phyloP scores from a whole-genome alignment of 37 sponge, comb jelly and placozoan genomes.

The Spongilla lacustris region DNA sequence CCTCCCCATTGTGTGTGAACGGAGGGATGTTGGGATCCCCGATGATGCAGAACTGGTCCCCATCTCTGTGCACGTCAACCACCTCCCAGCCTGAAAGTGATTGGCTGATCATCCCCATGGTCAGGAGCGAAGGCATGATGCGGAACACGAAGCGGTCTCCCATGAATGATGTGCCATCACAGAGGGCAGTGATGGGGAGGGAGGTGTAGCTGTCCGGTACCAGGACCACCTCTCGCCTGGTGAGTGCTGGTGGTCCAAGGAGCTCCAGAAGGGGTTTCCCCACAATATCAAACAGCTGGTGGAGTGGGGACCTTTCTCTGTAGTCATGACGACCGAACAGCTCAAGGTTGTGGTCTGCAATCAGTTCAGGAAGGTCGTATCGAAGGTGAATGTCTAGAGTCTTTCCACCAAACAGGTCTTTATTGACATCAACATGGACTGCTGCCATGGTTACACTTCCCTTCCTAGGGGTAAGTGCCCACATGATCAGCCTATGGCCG shows the following conservation, averaged over 20 bases:
- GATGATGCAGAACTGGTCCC: conserved; percentile 25
- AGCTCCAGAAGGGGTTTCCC: conserved; percentile 42
- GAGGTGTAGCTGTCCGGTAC: conserved; percentile 68
- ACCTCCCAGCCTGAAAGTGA: conserved; percentile 1
- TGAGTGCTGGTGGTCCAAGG: not conserved
- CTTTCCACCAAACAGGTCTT: conserved; percentile 59
- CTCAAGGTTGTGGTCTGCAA: conserved; percentile 45
- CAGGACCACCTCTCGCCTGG: conserved; percentile 30
- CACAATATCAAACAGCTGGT: conserved; percentile 51
- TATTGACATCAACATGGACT: conserved; percentile 45
- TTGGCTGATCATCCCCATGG: conserved; percentile 50
- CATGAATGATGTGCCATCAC: conserved; percentile 37
- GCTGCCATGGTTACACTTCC: conserved; percentile 6
- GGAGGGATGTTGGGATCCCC: conserved; percentile 59
- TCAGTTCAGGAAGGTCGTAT: conserved; percentile 48
- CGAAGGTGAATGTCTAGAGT: conserved; percentile 62
- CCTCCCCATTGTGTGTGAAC: conserved; percentile 24
- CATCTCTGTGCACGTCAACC: not conserved
- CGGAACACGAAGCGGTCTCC: conserved; percentile 61
- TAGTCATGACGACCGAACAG: conserved; percentile 23
- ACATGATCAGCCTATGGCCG: conserved; percentile 52
- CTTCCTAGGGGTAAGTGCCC: conserved; percentile 53
- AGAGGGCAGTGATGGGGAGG: conserved; percentile 59
- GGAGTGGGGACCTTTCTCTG: conserved; percentile 21
- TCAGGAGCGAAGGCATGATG: conserved; percentile 64